These are phyloP conservation scores for Athripsodes cinereus DNA, from an alignment of 2,888 invertebrate species.

Conservation along the genomic window DNA sequence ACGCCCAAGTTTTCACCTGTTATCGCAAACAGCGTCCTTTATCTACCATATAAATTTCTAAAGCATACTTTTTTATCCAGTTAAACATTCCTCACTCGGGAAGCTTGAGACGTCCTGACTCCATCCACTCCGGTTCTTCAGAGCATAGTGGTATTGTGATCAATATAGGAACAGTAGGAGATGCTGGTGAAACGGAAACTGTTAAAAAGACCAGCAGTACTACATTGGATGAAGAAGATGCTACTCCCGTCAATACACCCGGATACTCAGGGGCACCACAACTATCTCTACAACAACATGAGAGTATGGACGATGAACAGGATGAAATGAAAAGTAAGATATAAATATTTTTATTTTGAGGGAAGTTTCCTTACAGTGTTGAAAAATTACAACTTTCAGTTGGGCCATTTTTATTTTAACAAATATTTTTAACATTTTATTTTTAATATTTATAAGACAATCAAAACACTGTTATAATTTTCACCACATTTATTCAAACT, in stretches of 20 bases:
- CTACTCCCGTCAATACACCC: constrained; percentile 11
- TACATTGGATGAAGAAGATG: constrained; percentile 6
- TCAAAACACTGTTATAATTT: no score
- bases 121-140: constrained; percentile 24
- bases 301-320: constrained; percentile 15
- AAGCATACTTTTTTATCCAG: no score
- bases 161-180: neutral
- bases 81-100: constrained; percentile 13
- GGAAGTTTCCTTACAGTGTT: no score
- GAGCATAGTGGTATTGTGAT: constrained; percentile 11
- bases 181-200: neutral
- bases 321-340: constrained; percentile 22
- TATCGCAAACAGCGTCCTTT: no score
- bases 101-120: constrained; percentile 17
- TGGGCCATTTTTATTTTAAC: no score
- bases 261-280: constrained; percentile 3
- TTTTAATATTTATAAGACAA: no score
- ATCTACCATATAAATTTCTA: no score
- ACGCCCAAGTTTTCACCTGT: no score
- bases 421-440: no score
- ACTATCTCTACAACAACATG: constrained; percentile 4
- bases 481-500: no score
- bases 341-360: no score
- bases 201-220: neutral
- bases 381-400: no score